Evolutionary conservation across 2,888 invertebrate genomes (phyloP).

Genomic region (Stomorhina lunata): DNA sequence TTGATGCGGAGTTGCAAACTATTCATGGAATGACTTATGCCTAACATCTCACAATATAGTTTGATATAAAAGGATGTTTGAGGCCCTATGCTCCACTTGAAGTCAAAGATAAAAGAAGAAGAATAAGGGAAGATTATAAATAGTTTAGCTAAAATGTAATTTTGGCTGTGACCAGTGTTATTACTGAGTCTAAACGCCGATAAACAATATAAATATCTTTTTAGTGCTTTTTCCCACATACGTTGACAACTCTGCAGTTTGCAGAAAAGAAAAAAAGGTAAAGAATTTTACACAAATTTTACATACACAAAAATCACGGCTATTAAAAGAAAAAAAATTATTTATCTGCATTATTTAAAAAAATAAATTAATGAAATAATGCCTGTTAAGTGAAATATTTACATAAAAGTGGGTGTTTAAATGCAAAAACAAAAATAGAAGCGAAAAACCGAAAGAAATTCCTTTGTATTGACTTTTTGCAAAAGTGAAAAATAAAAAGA

Average conservation of each 20-base stretch:
- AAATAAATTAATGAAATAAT: neutral
- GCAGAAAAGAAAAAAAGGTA: constrained; percentile 35
- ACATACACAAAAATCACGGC: neutral
- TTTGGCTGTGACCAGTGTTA: too few species aligned
- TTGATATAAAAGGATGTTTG: too few species aligned
- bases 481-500: neutral
- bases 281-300: constrained; percentile 22
- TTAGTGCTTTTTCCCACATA: neutral
- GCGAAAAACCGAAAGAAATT: neutral
- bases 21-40: too few species aligned
- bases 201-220: too few species aligned
- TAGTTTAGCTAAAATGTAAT: too few species aligned
- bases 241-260: neutral
- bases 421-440: neutral
- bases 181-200: too few species aligned
- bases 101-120: too few species aligned
- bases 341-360: neutral
- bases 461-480: constrained; percentile 45
- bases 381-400: neutral
- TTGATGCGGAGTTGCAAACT: too few species aligned
- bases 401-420: constrained; percentile 48
- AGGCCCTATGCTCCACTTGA: too few species aligned
- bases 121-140: too few species aligned
- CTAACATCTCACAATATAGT: too few species aligned
- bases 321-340: neutral